Percentiles rank a stretch among this genome's conserved stretches.
phyloP scores from a whole-genome alignment of 2,113 vertebrate genomes.

The Onychostruthus taczanowskii region DNA sequence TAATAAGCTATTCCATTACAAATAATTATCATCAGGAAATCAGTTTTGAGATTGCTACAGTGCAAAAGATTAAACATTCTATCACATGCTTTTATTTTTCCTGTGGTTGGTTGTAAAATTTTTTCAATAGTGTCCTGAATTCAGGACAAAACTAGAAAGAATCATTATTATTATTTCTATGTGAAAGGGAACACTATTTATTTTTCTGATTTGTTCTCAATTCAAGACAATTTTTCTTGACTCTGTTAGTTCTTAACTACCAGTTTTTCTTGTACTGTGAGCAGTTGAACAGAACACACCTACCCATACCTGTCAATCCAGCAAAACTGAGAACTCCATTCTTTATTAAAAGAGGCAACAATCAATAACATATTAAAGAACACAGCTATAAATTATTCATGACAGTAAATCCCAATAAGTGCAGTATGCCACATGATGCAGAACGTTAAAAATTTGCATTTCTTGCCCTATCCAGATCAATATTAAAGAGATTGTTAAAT shows the following conservation, averaged over 20 bases:
- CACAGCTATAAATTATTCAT: conserved; percentile 45
- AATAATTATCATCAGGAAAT: neutral
- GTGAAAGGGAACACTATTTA: neutral
- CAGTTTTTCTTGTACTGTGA: neutral
- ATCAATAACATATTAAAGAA: conserved; percentile 25
- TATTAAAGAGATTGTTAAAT: conserved; percentile 22
- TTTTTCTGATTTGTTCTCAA: neutral
- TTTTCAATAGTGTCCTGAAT: neutral
- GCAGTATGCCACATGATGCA: neutral
- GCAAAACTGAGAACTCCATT: neutral
- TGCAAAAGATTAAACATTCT: neutral
- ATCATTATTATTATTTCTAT: neutral
- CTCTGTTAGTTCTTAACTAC: neutral
- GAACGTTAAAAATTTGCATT: conserved; percentile 36
- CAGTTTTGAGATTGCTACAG: neutral
- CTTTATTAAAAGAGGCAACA: neutral
- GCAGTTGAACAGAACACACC: neutral
- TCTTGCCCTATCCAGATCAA: conserved; percentile 19
- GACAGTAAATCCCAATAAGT: conserved; percentile 9
- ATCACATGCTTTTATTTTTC: neutral
- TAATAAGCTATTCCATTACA: neutral
- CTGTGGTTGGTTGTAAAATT: neutral
- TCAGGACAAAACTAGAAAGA: neutral
- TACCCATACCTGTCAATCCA: neutral
- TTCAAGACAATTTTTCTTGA: neutral